Evolutionary conservation across 2,888 invertebrate species (phyloP).

Genomic region (Limnephilus auricula): DNA sequence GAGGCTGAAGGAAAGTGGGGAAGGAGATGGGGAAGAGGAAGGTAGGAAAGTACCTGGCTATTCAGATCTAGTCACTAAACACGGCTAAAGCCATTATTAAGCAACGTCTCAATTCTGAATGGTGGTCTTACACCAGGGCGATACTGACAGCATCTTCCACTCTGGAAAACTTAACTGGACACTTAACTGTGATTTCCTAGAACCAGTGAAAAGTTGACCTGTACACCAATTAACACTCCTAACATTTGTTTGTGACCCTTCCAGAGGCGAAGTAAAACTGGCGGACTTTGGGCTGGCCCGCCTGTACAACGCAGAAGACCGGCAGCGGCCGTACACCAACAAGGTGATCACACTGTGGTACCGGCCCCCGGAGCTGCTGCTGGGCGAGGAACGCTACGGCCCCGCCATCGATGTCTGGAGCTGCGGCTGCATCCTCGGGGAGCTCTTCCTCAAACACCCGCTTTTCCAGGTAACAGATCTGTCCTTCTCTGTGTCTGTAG

Average conservation of each 20-base stretch:
- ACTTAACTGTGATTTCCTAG: too few relatives aligned
- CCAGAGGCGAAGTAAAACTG: conserved; percentile 98
- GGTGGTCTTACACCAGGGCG: too few relatives aligned
- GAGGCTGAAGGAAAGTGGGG: too few relatives aligned
- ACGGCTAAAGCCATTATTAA: too few relatives aligned
- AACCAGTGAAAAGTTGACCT: too few relatives aligned
- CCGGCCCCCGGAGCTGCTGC: conserved; percentile 95
- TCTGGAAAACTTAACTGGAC: too few relatives aligned
- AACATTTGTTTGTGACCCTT: background rate
- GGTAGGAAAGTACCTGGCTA: too few relatives aligned
- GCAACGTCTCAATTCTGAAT: too few relatives aligned
- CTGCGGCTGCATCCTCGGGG: conserved; percentile 98
- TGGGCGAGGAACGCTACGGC: conserved; percentile 98
- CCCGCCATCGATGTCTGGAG: conserved; percentile 99
- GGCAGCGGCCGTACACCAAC: conserved; percentile 97
- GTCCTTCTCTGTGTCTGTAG: too few relatives aligned
- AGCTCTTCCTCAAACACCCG: conserved; percentile 96
- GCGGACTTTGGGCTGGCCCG: conserved; percentile 99
- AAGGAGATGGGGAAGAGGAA: too few relatives aligned
- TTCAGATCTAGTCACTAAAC: too few relatives aligned
- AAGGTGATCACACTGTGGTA: conserved; percentile 99
- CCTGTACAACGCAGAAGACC: conserved; percentile 96
- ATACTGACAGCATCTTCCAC: too few relatives aligned
- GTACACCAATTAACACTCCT: background rate
- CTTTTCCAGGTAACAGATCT: conserved; percentile 88